Evolutionary conservation across 2,797 vertebrate genomes (phyloP), one percentile per base, ranked within the genome.

Genomic region (Garrulus glandarius): DNA sequence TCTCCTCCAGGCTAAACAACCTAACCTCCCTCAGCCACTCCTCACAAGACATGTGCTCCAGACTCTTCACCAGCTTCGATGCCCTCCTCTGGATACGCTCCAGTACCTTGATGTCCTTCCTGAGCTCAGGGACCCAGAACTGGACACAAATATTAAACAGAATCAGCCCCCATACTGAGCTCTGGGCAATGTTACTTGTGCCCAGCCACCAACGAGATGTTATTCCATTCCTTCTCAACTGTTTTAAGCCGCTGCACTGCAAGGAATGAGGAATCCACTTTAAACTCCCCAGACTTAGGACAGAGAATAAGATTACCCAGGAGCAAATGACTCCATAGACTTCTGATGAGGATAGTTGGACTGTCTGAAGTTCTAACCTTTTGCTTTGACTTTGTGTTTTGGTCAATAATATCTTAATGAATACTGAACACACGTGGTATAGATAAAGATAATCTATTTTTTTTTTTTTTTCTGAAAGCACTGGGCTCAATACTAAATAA

Each of bases 41-140:
- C 21, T 55, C 9, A 9, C 11, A 10, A 27, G 24, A 59, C 14
- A 53, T 79, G 19, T 44, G 7, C 14, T 44, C 15, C 11, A 59
- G 13, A 11, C 13, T 7, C 8, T 32, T 64, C 32, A 32, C 1
- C 64, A 60, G 6, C 14, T 65, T 65, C 0, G 0, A 13, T 61
- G 16, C 3, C 8, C 12, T 65, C 41, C 53, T 56, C 22, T 41
- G 37, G 37, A 46, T 13, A 5, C 5, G 0, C 6, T 52, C 13
- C 18, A 61, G 53, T 15, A 20, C 6, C 5, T 50, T 41, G 5
- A 3, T 22, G 41, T 26, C 36, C 8, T 21, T 74, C 24, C 29
- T 74, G 21, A 21, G 32, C 17, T 13, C 5, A 14, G 32, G 8
- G 6, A 21, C 16, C 34, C 39, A 59, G n/a, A 64, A 49, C 19